These are phyloP conservation scores for Heteromyza rotundicornis DNA, from an alignment of 2,888 invertebrate genomes.

Conservation along the genomic window DNA sequence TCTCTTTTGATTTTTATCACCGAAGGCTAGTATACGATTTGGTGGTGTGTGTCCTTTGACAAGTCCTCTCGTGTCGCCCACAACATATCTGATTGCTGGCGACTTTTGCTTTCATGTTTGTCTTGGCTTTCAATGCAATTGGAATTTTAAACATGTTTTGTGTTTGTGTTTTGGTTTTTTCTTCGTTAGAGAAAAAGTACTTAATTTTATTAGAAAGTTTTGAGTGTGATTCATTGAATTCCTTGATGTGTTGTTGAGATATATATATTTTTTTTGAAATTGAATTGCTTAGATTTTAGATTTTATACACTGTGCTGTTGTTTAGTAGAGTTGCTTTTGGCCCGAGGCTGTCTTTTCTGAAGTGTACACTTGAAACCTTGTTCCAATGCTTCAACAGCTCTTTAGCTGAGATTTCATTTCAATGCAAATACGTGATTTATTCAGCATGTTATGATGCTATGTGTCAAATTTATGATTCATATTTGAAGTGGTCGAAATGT, in stretches of 20 bases:
- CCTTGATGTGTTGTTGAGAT: not conserved
- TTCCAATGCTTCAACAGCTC: not conserved
- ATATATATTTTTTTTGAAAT: not conserved
- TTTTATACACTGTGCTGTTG: not conserved
- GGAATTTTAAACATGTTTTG: not conserved
- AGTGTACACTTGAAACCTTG: not conserved
- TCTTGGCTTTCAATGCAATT: constrained; percentile 1
- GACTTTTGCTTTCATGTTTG: not conserved
- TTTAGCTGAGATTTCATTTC: not conserved
- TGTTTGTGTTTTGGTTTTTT: not conserved
- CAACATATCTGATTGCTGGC: not conserved
- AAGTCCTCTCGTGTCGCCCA: not conserved
- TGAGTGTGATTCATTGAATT: not conserved
- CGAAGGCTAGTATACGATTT: not conserved
- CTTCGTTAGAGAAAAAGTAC: not conserved
- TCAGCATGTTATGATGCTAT: not conserved
- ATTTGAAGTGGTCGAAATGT: not conserved
- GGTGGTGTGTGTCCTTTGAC: not conserved
- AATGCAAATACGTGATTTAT: not conserved
- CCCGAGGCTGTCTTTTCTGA: not conserved
- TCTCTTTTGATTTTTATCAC: constrained; percentile 6
- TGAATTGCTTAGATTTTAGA: not conserved
- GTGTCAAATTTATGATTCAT: not conserved
- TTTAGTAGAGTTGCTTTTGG: not conserved
- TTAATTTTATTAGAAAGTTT: constrained; percentile 4